Base-by-base conservation (phyloP, 2,113 vertebrate species). In the Craseonycteris thonglongyai region DNA sequence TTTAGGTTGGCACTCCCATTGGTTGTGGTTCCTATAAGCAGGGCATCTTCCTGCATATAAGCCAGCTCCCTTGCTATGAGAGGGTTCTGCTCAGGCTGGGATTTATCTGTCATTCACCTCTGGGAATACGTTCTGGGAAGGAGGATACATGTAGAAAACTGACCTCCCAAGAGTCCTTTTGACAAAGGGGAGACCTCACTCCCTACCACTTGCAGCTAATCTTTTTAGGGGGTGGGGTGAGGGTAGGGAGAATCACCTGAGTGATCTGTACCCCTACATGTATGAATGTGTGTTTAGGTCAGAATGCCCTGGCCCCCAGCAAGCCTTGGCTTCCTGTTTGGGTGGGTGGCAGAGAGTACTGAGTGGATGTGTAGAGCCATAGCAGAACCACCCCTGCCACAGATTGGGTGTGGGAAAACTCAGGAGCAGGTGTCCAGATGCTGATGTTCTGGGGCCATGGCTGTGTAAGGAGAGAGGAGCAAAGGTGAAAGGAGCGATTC, bases 121-220 rank as follows among this genome's bases (percentile, higher is more conserved):
- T 93, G 75, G 84, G 58, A 90, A 84, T 72, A 35, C 35, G 21
- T 88, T 93, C 63, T 82, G 58, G 75, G 45, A 93, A 88, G 74
- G 80, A 79, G 66, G 66, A 7, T 65, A 28, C 26, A 7, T 47
- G 65, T 21, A 87, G 78, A 80, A 94, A 89, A 74, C 33, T 63
- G 6, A 19, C 65, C 74, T 93, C 74, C 45, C 38, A 45, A 28
- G 88, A 81, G 56, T 51, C 38, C 90, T 92, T 96, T 87, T 58
- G 81, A n/a, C n/a, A 86, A 91, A 76, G 54, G 47, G 59, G 63
- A 82, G 33, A n/a, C 40, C n/a, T 69, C 1, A 1, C n/a, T 90
- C 92, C 42, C 45, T 84, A 58, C 30, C 56, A 22, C 42, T 81
- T 92, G 33, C 11, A 72, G 75, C 81, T 83, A 22, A 56, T 45